phyloP scores from a whole-genome alignment of 1,140 invertebrate species.

The Zaprionus camerounensis region DNA sequence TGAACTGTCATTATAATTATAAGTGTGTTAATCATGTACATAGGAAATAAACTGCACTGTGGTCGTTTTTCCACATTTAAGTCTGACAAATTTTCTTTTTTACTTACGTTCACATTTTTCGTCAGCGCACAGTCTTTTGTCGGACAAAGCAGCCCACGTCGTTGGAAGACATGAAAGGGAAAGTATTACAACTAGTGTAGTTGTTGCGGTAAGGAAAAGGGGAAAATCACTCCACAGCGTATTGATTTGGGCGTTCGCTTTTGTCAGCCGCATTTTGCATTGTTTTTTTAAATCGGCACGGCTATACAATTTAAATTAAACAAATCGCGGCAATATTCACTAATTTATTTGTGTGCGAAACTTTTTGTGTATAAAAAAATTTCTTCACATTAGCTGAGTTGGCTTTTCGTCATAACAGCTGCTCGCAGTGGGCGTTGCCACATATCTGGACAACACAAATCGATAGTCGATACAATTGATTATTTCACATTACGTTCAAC shows the following conservation, averaged over 20 bases:
- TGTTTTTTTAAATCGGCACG: constrained; percentile 47
- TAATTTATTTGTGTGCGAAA: constrained; percentile 28
- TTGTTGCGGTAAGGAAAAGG: constrained; percentile 30
- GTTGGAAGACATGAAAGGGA: constrained; percentile 63
- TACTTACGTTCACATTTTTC: constrained; percentile 87
- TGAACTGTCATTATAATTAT: constrained; percentile 1
- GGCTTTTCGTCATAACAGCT: constrained; percentile 69
- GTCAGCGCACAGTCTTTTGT: constrained; percentile 87
- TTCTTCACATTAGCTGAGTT: constrained; percentile 63
- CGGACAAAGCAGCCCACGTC: constrained; percentile 85
- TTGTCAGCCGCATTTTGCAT: constrained; percentile 75
- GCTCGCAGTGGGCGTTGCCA: constrained; percentile 34
- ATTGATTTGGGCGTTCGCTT: constrained; percentile 53
- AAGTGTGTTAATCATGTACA: neutral
- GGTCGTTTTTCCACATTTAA: neutral
- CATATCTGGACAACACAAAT: neutral
- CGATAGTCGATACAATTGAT: constrained; percentile 6
- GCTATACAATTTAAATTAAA: constrained; percentile 27
- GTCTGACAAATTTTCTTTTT: constrained; percentile 32
- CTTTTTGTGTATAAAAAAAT: constrained; percentile 77
- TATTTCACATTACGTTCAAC: neutral
- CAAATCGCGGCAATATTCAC: constrained; percentile 35
- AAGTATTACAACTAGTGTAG: constrained; percentile 37
- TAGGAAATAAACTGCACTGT: neutral
- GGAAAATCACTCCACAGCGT: constrained; percentile 42